Percentiles rank a stretch among this genome's conserved stretches.
phyloP scores from a whole-genome alignment of 2,113 vertebrate genomes.

The Petromus typicus region DNA sequence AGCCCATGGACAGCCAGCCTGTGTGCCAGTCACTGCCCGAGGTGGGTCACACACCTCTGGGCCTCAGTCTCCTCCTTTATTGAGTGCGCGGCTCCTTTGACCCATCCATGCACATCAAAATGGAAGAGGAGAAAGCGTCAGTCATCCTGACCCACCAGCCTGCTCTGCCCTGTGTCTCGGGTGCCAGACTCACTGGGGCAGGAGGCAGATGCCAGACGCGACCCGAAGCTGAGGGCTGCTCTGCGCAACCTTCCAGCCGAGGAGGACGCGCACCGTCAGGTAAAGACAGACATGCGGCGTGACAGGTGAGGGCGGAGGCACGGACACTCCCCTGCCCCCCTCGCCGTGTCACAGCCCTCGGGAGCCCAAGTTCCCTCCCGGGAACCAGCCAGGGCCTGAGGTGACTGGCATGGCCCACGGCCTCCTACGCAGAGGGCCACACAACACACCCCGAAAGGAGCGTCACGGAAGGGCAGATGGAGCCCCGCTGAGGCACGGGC shows the following conservation, averaged over 20 bases:
- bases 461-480: neutral
- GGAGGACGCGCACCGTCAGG: neutral
- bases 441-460: neutral
- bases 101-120: neutral
- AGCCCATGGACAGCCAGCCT: neutral
- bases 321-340: too few species aligned
- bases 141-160: neutral
- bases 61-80: neutral
- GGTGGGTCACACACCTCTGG: fast-evolving
- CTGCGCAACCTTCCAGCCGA: neutral
- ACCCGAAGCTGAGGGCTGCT: neutral
- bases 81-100: neutral
- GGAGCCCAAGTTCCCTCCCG: too few species aligned
- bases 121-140: neutral
- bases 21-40: neutral
- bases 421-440: neutral
- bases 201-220: neutral
- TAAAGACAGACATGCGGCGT: too few species aligned
- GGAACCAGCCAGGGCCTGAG: neutral
- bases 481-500: too few species aligned
- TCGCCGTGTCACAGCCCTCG: too few species aligned
- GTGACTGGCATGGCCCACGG: neutral
- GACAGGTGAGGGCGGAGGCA: neutral
- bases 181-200: neutral
- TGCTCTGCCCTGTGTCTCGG: neutral